Evolutionary conservation across 53 echinoderm and acorn worm species (phyloP), one percentile per base, ranked within the genome.

Genomic region (Actinopyga echinites): DNA sequence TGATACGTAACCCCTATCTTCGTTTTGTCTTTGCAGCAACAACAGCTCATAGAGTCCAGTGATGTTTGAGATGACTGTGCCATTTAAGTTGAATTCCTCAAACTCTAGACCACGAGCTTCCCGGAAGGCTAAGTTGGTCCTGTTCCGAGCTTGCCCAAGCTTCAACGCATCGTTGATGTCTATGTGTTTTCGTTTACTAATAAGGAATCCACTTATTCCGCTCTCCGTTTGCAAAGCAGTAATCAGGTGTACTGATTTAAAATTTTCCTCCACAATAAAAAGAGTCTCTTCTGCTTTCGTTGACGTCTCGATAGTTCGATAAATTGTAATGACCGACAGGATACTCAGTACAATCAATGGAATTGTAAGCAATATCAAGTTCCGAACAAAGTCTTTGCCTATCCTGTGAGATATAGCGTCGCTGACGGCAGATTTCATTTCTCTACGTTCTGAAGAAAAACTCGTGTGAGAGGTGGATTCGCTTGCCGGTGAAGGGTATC

Each of bases 211-310:
- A 4, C 79, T 85, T 49, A 89, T 20, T 1, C 85, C 85, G 9
- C 89, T 79, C 80, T 89, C 89, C 32, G 53, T 79, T 43, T 89
- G 89, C 34, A 89, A 37, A 19, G 84, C 30, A 1, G 15, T 56
- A 19, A 71, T 35, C 20, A 85, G 28, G 0, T 79, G 57, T 2
- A 25, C 85, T 44, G 49, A 45, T 19, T 25, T 30, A 0, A 64
- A 59, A 69, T 85, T 80, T 9, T 55, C 52, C 1, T 23, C 5
- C 22, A 85, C 69, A n/a, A 56, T 52, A 4, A 28, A 21, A 9
- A 57, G 40, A 8, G 85, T 68, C 1, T 19, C 43, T 20, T 60
- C 37, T 28, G 85, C 75, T 30, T 3, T 24, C 28, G 26, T 36
- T 29, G 28, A 49, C 8, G 44, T 28, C 17, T 75, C 54, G 10